Conservation (phyloP, 2,797 vertebrate genomes). For the Ctenosaura bakeri region DNA sequence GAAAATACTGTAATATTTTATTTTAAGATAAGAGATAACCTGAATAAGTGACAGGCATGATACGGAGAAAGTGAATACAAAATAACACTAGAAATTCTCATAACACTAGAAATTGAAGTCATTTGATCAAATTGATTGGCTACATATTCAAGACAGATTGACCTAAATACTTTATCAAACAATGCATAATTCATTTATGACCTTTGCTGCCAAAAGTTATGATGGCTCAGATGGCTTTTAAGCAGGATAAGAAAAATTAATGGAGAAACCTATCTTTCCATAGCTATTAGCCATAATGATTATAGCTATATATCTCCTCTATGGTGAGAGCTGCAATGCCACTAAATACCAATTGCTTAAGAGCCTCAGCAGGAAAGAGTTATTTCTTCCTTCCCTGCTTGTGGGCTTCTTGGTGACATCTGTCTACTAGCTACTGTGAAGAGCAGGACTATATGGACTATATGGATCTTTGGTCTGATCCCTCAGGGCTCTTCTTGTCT, state of each 20-base stretch:
- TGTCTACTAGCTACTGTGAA: background rate
- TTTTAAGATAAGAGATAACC: too few relatives aligned
- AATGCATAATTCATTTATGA: too few relatives aligned
- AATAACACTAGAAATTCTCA: too few relatives aligned
- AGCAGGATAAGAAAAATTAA: background rate
- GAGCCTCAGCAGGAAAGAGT: background rate
- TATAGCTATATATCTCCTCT: background rate
- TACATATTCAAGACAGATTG: too few relatives aligned
- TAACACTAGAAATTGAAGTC: too few relatives aligned
- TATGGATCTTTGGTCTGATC: background rate
- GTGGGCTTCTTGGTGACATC: background rate
- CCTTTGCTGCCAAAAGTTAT: too few relatives aligned
- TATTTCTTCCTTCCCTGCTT: background rate
- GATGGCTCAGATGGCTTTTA: too few relatives aligned
- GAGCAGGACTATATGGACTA: background rate
- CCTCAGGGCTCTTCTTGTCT: background rate
- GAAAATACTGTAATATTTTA: too few relatives aligned
- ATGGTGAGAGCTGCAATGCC: background rate
- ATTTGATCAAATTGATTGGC: too few relatives aligned
- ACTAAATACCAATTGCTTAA: background rate
- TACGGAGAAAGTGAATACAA: too few relatives aligned
- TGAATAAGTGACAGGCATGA: too few relatives aligned
- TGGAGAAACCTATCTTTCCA: background rate
- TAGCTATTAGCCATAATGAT: background rate
- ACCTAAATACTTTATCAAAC: too few relatives aligned